A percentile compares a stretch with the other conserved stretches of the same genome.
phyloP scores from a whole-genome alignment of 2,888 invertebrate species.

The Sepioteuthis lessoniana region DNA sequence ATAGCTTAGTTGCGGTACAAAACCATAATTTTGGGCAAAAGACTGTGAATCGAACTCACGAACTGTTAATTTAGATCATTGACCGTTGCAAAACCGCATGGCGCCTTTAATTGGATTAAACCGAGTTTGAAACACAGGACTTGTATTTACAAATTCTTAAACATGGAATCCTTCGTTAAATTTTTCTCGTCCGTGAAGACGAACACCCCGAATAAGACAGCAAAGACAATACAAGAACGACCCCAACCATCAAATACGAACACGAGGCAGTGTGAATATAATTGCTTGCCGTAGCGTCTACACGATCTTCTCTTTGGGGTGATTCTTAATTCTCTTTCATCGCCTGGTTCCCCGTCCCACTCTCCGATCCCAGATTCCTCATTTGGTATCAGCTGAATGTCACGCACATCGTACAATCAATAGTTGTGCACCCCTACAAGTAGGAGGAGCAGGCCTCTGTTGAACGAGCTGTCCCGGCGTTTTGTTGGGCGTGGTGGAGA shows the following conservation, averaged over 20 bases:
- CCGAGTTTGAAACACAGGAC: no score
- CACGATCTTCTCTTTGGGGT: neutral
- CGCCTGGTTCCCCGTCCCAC: neutral
- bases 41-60: no score
- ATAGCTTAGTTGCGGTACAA: no score
- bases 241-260: neutral
- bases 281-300: neutral
- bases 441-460: constrained; percentile 15
- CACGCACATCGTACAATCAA: neutral
- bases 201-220: no score
- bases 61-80: no score
- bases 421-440: neutral
- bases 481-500: neutral
- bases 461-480: neutral
- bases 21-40: no score
- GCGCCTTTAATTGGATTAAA: no score
- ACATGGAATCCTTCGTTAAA: no score
- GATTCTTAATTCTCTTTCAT: constrained; percentile 1
- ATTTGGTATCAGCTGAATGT: constrained; percentile 9
- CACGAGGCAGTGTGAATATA: neutral
- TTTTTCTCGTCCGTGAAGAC: no score
- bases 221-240: neutral
- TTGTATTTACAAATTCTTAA: no score
- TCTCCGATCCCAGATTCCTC: neutral
- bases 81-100: no score